Evolutionary conservation across 2,113 vertebrate genomes (phyloP), one percentile per base, ranked within the genome.

Genomic region (Pseudopipra pipra): DNA sequence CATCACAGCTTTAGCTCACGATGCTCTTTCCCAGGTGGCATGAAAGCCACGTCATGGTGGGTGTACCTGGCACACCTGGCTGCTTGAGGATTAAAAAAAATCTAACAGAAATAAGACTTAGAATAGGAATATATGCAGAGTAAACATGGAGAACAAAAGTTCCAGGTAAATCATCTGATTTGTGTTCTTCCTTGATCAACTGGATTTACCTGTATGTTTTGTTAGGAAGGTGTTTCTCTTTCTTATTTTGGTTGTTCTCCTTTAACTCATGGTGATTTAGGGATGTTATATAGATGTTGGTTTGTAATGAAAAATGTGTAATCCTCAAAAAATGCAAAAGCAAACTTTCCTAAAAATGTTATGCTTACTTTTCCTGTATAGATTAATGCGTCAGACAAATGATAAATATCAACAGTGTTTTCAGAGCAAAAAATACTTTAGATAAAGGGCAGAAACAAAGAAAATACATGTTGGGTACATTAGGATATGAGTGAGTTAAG

Each of bases 401-500:
- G 59, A 83, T 59, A 96, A 93, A 80, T 76, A 94, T 44, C 75
- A 93, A 35, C 72, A 67, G 43, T 27, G 31, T 88, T 95, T 91
- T 95, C 91, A 74, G 63, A 90, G 43, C 18, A 85, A 80, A 94
- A 94, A 95, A 49, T 77, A 52, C 71, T 93, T 95, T n/a, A 25
- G 4, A 31, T 82, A 77, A 91, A 89, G 88, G 73, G 83, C 49
- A 76, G 70, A 87, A 70, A 91, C 90, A 93, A 90, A 96, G 89
- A 37, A 73, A 89, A 62, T 49, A 39, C 5, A 11, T 5, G 74
- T 82, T 0, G 47, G 15, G 59, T 79, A 19, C 35, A 6, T 61
- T 67, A 79, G 74, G 91, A 95, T 76, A 65, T 14, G 92, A 96
- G 90, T 30, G 91, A 96, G 79, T 97, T 73, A 90, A 87, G 92